Conservation (phyloP, 2,113 vertebrate species). For the Stomatorhinus ivindoensis region DNA sequence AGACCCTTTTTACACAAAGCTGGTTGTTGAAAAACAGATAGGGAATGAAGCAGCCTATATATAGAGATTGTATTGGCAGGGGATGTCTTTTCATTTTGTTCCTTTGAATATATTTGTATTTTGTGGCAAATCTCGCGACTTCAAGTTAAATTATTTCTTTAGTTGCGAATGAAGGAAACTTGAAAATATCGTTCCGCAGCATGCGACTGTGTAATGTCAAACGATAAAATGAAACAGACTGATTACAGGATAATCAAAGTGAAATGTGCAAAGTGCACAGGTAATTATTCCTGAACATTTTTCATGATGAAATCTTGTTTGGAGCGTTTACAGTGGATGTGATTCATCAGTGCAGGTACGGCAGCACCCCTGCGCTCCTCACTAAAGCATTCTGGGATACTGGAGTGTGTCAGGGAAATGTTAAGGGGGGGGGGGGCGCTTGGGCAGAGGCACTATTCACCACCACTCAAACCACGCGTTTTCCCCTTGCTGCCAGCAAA, state of each 20-base stretch:
- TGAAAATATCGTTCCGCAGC: not conserved
- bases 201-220: not conserved
- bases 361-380: not conserved
- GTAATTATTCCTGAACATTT: not conserved
- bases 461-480: not conserved
- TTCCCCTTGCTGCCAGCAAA: not conserved
- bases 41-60: constrained; percentile 7
- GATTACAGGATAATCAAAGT: not conserved
- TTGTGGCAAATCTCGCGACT: not conserved
- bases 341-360: not conserved
- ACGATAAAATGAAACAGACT: not conserved
- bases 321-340: not conserved
- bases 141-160: not conserved
- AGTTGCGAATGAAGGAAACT: not conserved
- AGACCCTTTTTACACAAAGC: constrained; percentile 37
- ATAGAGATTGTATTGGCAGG: constrained; percentile 4
- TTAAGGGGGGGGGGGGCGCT: not conserved
- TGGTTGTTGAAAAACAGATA: not conserved
- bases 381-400: not conserved
- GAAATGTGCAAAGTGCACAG: not conserved
- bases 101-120: not conserved
- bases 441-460: not conserved
- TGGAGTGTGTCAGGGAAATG: not conserved
- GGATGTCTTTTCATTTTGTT: not conserved
- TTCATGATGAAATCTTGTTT: not conserved